These are phyloP conservation scores for Drosophila neocordata DNA, from an alignment of 1,140 invertebrate genomes.

Conservation along the genomic window DNA sequence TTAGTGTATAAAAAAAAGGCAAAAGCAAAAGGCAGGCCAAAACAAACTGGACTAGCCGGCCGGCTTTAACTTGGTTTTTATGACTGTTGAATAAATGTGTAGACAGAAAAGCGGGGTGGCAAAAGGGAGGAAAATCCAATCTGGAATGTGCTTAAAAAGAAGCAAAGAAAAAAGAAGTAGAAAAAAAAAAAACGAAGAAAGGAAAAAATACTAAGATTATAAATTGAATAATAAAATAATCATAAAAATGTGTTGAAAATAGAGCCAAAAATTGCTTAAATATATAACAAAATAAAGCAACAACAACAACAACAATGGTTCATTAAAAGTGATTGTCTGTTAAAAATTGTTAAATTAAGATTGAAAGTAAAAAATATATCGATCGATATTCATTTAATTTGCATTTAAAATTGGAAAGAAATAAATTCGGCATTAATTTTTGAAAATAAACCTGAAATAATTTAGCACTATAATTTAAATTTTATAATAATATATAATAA, in stretches of 20 bases:
- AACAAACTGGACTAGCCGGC: conserved; percentile 49
- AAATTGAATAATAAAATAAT: conserved; percentile 8
- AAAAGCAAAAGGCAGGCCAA: not conserved
- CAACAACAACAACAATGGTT: too few species aligned
- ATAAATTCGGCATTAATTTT: not conserved
- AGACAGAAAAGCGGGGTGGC: not conserved
- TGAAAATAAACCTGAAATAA: too few species aligned
- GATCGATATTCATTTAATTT: not conserved
- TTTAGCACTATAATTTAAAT: too few species aligned
- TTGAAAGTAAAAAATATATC: not conserved
- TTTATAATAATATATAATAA: too few species aligned
- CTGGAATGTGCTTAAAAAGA: conserved; percentile 7
- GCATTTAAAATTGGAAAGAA: too few species aligned
- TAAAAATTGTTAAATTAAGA: not conserved
- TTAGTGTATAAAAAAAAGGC: conserved; percentile 1
- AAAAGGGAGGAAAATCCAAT: not conserved
- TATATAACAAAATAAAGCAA: too few species aligned
- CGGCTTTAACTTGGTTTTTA: conserved; percentile 47
- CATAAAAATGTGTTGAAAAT: conserved; percentile 2
- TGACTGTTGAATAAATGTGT: not conserved
- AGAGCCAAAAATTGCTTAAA: not conserved
- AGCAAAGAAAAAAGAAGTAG: not conserved
- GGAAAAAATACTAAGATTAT: conserved; percentile 1
- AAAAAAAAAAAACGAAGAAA: not conserved
- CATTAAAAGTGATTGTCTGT: too few species aligned